These are phyloP conservation scores for Lichenostomus cassidix DNA, from an alignment of 2,113 vertebrate species.

Conservation along the genomic window DNA sequence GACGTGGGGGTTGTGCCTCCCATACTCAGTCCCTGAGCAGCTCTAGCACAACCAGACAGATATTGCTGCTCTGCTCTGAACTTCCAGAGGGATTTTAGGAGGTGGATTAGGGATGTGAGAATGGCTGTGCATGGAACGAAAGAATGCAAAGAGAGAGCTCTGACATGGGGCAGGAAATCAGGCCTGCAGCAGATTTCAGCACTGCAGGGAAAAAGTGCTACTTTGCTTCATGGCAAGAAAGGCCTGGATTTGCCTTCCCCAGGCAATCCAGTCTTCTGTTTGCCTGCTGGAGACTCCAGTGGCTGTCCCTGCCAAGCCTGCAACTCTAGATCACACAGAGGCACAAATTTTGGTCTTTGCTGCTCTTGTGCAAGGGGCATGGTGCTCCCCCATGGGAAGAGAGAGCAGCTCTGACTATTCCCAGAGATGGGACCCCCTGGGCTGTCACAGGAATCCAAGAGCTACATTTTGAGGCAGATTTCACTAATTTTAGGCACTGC, in stretches of 20 bases:
- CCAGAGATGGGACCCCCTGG: background rate
- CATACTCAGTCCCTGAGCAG: background rate
- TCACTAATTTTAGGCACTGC: background rate
- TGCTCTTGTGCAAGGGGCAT: background rate
- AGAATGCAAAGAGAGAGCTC: background rate
- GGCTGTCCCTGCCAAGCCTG: background rate
- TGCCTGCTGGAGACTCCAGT: background rate
- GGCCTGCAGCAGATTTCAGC: background rate
- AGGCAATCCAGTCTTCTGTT: background rate
- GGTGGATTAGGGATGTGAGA: background rate
- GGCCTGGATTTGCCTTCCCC: background rate
- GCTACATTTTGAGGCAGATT: background rate
- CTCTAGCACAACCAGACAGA: background rate
- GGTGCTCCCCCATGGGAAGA: background rate
- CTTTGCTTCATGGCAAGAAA: background rate
- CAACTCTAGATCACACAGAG: background rate
- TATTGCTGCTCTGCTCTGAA: background rate
- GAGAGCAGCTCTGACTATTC: background rate
- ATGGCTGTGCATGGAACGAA: background rate
- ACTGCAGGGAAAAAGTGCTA: background rate
- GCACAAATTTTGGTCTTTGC: background rate
- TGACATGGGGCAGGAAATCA: background rate
- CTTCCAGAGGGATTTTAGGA: accelerated
- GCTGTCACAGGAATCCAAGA: background rate
- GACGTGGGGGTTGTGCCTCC: background rate